Conservation (phyloP, 1,140 invertebrate species). For the Artemia franciscana region DNA sequence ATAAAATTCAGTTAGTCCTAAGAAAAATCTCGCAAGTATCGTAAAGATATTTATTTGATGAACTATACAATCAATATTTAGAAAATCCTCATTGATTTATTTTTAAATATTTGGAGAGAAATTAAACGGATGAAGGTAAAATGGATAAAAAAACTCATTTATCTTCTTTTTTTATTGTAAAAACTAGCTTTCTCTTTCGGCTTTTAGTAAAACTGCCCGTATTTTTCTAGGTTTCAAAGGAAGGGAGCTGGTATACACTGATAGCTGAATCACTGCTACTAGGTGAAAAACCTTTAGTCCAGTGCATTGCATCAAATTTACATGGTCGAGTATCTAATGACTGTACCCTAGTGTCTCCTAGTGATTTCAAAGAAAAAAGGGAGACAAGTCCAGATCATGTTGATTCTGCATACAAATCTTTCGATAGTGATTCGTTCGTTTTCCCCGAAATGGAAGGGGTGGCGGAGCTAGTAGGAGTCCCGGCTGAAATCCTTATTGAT, state of each 20-base stretch:
- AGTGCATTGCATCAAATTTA: background rate
- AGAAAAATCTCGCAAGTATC: too few species aligned
- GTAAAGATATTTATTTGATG: too few species aligned
- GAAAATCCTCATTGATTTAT: too few species aligned
- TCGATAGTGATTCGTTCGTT: background rate
- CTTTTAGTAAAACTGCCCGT: too few species aligned
- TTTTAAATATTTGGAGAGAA: too few species aligned
- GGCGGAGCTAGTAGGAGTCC: background rate
- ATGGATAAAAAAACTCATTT: too few species aligned
- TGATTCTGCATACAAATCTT: background rate
- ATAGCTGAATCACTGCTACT: background rate
- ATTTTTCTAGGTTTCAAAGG: too few species aligned
- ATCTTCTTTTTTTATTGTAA: too few species aligned
- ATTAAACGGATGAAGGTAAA: too few species aligned
- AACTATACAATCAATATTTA: too few species aligned
- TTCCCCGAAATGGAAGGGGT: background rate
- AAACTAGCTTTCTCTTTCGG: too few species aligned
- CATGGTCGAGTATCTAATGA: background rate
- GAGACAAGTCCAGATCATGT: background rate
- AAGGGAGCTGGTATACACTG: background rate
- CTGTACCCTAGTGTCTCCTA: background rate
- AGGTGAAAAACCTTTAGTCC: background rate
- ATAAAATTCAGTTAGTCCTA: too few species aligned
- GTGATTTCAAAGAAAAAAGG: background rate
- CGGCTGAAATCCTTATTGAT: slow-evolving; percentile 22